Percentiles rank a stretch among this genome's conserved stretches.
Conservation (phyloP, 2,888 invertebrate genomes). For the Eurytoma californica region DNA sequence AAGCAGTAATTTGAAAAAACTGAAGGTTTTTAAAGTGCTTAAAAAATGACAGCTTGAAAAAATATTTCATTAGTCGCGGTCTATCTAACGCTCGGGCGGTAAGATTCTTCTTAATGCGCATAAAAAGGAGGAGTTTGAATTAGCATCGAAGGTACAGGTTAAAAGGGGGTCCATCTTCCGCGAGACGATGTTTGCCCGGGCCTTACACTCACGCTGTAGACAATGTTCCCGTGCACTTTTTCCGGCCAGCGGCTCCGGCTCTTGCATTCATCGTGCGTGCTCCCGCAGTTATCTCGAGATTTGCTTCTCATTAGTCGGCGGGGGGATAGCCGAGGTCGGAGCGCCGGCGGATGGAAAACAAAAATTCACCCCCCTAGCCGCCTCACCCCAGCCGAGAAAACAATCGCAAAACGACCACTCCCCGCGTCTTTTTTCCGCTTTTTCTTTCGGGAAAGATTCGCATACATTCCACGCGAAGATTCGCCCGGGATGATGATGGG, state of each 20-base stretch:
- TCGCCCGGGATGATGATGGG: conserved; percentile 42
- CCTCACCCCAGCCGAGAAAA: conserved; percentile 21
- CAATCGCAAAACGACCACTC: conserved; percentile 39
- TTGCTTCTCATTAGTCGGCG: conserved; percentile 68
- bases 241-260: conserved; percentile 20
- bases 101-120: no score
- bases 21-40: no score
- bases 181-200: conserved; percentile 50
- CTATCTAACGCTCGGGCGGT: no score
- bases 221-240: conserved; percentile 48
- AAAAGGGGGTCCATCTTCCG: conserved; percentile 1
- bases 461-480: conserved; percentile 39
- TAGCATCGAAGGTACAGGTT: conserved; percentile 35
- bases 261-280: conserved; percentile 60
- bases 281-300: conserved; percentile 70
- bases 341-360: conserved; percentile 34
- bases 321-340: conserved; percentile 28
- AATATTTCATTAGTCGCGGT: no score
- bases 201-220: conserved; percentile 55
- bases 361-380: conserved; percentile 33
- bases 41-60: no score
- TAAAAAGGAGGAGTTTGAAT: conserved; percentile 26
- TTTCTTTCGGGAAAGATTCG: conserved; percentile 20
- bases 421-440: conserved; percentile 15
- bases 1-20: no score